A percentile compares a stretch with the other conserved stretches of the same genome.
These are phyloP conservation scores for Xerus inauris DNA, from an alignment of 2,113 vertebrate species.

Conservation along the genomic window DNA sequence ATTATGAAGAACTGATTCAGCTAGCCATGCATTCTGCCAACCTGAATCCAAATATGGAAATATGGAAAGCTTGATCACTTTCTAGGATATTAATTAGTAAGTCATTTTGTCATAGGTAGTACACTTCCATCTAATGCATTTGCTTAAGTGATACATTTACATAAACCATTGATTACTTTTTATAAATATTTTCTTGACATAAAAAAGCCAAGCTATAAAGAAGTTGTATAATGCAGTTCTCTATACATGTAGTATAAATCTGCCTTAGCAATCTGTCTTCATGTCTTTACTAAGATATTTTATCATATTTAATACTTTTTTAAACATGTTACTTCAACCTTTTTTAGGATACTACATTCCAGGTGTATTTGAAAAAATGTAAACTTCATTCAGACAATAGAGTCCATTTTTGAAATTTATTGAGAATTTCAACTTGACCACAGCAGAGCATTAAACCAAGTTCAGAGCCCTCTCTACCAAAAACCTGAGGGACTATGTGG, in stretches of 20 bases:
- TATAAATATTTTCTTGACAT: not conserved
- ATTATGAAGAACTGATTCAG: not conserved
- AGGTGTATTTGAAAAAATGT: constrained; percentile 6
- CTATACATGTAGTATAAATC: not conserved
- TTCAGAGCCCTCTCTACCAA: not conserved
- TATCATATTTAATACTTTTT: not conserved
- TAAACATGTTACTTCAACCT: not conserved
- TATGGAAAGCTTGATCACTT: not conserved
- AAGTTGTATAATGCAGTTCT: not conserved
- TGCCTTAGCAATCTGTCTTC: not conserved
- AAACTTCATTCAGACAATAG: constrained; percentile 21
- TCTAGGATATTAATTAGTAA: constrained; percentile 22
- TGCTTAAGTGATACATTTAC: not conserved
- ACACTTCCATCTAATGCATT: not conserved
- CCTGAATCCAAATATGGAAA: constrained; percentile 4
- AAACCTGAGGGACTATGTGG: not conserved
- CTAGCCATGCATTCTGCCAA: not conserved
- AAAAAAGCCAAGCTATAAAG: constrained; percentile 4
- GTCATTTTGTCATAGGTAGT: not conserved
- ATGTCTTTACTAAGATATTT: not conserved
- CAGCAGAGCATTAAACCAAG: not conserved
- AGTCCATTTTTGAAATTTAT: not conserved
- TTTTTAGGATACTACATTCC: not conserved
- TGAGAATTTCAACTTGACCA: not conserved
- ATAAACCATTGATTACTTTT: not conserved